Evolutionary conservation across 2,113 vertebrate genomes (phyloP).

Genomic region (Rhabdornis inornatus): DNA sequence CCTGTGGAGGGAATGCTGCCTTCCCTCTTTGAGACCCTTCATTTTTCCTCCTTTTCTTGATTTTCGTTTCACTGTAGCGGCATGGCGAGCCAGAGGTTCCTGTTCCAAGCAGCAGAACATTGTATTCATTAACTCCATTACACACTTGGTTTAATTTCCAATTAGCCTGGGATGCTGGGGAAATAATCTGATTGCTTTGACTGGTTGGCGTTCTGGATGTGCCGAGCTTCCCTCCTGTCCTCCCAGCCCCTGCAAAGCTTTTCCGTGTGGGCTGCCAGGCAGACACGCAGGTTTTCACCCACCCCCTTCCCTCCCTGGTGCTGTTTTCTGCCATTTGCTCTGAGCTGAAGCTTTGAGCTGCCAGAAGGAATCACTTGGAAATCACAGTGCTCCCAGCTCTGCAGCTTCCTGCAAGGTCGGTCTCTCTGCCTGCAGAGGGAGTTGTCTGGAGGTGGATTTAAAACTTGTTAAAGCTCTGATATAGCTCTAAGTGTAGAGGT

Average conservation of each 20-base stretch:
- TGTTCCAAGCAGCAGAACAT: constrained; percentile 21
- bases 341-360: constrained; percentile 23
- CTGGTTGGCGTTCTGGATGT: background rate
- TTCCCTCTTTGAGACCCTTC: background rate
- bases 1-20: background rate
- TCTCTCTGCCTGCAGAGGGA: background rate
- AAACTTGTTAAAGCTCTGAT: background rate
- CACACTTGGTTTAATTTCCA: constrained; percentile 70
- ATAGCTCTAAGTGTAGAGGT: background rate
- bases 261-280: background rate
- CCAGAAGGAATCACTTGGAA: constrained; percentile 35
- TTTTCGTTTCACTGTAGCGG: constrained; percentile 5
- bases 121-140: constrained; percentile 64
- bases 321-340: constrained; percentile 29
- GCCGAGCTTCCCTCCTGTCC: background rate
- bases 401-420: background rate
- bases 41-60: background rate
- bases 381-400: background rate
- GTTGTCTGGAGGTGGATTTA: constrained; percentile 19
- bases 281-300: constrained; percentile 24
- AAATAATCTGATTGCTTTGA: constrained; percentile 44
- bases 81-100: constrained; percentile 30
- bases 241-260: background rate
- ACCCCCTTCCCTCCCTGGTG: constrained; percentile 21
- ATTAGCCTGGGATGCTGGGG: constrained; percentile 48